Evolutionary conservation across 23 tunicate genomes (phyloP), one percentile per base, ranked within the genome.

Genomic region (Styela plicata): DNA sequence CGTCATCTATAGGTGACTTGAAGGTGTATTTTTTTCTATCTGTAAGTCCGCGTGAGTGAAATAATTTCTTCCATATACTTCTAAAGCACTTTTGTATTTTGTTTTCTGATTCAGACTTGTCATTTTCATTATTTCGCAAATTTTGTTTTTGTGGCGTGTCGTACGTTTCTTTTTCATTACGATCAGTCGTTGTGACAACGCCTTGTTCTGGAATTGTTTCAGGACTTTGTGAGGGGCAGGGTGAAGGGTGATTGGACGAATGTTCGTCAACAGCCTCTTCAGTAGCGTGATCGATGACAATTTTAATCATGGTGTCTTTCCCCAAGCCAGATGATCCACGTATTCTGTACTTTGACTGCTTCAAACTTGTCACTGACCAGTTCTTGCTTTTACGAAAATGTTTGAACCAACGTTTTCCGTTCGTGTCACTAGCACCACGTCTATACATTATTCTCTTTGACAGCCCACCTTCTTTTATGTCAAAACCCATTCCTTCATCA

Each of bases 251-350:
- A 7, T 44, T 44, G 57, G 57, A 7, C 7, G 57, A 44, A 44
- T 44, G 57, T 44, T 62, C 23, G 18, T 30, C 52, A 20, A 79
- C 63, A 26, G 71, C 90, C 71, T 85, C 96, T 7, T 83, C 74
- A 1, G 97, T 82, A 20, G 86, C 85, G 20, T 91, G 87, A 22
- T 91, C 97, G 36, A 91, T 86, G 13, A 91, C 90, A 30, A 91
- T 91, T 78, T 83, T 82, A 19, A 86, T 71, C 1, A 76, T 57
- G 5, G 65, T 53, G 66, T 1, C 53, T 10, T 44, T 16, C 27
- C 33, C 22, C 16, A 18, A 20, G 36, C 53, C 66, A 25, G 64
- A 2, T 25, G 30, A 33, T 25, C 64, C 53, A 22, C 81, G 81
- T 19, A 33, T 53, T 53, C 53, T 76, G 64, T 33, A 53, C 24